Evolutionary conservation across 2,113 vertebrate species (phyloP).

Genomic region (Salvelinus fontinalis): DNA sequence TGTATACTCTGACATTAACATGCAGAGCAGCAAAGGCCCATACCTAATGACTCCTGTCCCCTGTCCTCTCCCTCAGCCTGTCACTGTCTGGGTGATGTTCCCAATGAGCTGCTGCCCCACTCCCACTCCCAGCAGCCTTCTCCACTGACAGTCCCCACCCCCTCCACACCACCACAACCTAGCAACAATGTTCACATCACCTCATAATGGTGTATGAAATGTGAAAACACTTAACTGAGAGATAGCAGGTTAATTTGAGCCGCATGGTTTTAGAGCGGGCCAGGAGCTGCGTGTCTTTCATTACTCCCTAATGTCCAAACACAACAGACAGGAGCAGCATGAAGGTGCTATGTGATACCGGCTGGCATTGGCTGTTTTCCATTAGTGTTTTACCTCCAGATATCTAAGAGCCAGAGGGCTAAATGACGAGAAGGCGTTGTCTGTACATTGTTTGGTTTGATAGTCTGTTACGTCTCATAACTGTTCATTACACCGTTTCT

Average conservation of each 20-base stretch:
- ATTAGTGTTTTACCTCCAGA: slow-evolving; percentile 55
- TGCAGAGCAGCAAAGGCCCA: slow-evolving; percentile 55
- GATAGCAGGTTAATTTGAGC: slow-evolving; percentile 71
- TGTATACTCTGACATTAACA: slow-evolving; percentile 48
- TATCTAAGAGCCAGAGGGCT: slow-evolving; percentile 50
- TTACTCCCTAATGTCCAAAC: slow-evolving; percentile 65
- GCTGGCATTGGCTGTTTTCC: slow-evolving; percentile 45
- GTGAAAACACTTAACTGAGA: slow-evolving; percentile 72
- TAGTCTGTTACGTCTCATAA: slow-evolving; percentile 18
- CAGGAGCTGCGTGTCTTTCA: slow-evolving; percentile 66
- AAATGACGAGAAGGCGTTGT: slow-evolving; percentile 16
- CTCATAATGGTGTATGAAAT: slow-evolving; percentile 75
- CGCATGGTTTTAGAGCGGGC: slow-evolving; percentile 65
- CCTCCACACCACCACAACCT: slow-evolving; percentile 31
- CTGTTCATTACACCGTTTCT: slow-evolving; percentile 33
- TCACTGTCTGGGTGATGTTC: slow-evolving; percentile 46
- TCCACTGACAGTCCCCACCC: slow-evolving; percentile 12
- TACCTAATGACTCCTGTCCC: slow-evolving; percentile 68
- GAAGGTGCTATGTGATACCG: slow-evolving; percentile 46
- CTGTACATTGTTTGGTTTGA: slow-evolving; percentile 34
- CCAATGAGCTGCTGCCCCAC: slow-evolving; percentile 63
- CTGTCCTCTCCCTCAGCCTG: slow-evolving; percentile 43
- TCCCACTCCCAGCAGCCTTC: slow-evolving; percentile 42
- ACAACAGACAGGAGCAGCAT: slow-evolving; percentile 52
- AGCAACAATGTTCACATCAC: slow-evolving; percentile 47